phyloP scores from a whole-genome alignment of 2,113 vertebrate species.

The Leucosticte australis region DNA sequence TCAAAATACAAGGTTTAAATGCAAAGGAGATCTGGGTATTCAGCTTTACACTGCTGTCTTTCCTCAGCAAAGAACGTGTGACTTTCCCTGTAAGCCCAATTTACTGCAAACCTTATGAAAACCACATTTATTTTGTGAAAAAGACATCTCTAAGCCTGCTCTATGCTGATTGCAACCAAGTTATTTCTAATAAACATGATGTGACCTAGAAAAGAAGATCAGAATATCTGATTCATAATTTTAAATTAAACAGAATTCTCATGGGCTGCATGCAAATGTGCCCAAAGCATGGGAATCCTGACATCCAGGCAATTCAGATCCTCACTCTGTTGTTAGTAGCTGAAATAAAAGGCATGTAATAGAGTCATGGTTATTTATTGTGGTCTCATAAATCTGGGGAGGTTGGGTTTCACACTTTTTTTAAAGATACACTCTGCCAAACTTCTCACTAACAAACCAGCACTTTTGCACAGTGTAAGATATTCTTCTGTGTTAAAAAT shows the following conservation, averaged over 20 bases:
- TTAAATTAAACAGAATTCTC: neutral
- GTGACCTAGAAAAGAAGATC: neutral
- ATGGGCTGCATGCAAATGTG: neutral
- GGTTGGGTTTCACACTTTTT: neutral
- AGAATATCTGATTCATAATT: neutral
- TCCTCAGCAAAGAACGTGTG: neutral
- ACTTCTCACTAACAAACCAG: neutral
- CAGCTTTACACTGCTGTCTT: neutral
- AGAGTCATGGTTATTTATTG: conserved; percentile 5
- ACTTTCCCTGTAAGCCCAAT: neutral
- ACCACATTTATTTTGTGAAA: neutral
- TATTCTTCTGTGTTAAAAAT: neutral
- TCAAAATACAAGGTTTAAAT: neutral
- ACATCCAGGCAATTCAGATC: neutral
- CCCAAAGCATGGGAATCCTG: neutral
- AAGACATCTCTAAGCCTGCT: neutral
- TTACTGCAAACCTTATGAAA: conserved; percentile 8
- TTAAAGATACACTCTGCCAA: neutral
- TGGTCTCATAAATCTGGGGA: neutral
- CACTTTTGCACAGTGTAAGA: neutral
- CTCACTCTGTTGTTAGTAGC: neutral
- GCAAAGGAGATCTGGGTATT: neutral
- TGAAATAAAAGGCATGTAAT: neutral
- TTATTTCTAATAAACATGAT: neutral
- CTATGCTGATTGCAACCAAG: neutral